Percentiles rank a stretch among this genome's conserved stretches.
Conservation (phyloP, 2,113 vertebrate genomes). For the Phyllostomus hastatus region DNA sequence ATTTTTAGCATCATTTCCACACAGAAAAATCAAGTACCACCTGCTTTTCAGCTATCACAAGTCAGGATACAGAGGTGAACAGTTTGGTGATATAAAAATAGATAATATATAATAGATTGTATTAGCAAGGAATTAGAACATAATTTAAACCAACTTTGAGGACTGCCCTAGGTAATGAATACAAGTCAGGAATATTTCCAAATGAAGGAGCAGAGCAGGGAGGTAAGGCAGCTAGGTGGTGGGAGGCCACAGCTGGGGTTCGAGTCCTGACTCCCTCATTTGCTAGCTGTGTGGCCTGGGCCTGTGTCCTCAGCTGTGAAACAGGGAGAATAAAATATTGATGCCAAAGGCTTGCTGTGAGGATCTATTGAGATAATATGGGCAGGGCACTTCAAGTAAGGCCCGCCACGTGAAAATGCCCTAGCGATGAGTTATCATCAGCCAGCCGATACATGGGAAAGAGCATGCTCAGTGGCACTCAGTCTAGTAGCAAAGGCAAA, state of each 20-base stretch:
- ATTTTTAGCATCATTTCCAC: neutral
- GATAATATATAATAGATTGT: neutral
- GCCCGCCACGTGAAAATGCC: too few relatives aligned
- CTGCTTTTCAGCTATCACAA: neutral
- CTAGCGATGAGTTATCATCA: neutral
- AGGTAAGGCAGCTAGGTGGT: neutral
- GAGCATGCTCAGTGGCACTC: neutral
- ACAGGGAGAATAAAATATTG: neutral
- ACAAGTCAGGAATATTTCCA: neutral
- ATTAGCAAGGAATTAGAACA: neutral
- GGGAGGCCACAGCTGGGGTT: neutral
- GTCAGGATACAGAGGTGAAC: neutral
- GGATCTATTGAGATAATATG: neutral
- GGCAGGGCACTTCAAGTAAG: neutral
- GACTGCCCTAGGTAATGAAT: neutral
- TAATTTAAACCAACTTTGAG: neutral
- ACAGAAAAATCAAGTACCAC: neutral
- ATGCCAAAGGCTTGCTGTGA: neutral
- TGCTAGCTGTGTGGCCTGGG: neutral
- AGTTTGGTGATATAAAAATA: neutral
- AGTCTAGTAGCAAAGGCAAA: neutral
- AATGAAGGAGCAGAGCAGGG: neutral
- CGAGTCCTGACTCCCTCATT: neutral
- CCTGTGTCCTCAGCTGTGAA: neutral
- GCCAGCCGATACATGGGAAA: neutral